These are phyloP conservation scores for Melieria picta DNA, from an alignment of 2,888 invertebrate species.

Conservation along the genomic window DNA sequence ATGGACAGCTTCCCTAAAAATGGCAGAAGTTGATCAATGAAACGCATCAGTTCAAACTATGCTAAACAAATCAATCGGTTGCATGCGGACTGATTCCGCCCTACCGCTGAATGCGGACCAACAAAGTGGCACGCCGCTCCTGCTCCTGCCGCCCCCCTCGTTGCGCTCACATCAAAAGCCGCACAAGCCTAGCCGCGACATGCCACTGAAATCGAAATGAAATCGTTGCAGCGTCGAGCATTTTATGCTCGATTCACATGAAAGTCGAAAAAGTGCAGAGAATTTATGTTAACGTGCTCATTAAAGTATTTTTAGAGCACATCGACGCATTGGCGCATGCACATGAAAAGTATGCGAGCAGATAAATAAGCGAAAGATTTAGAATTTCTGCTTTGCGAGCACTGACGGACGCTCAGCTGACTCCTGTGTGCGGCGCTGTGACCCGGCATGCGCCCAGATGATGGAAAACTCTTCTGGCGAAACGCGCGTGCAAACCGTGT, in stretches of 20 bases:
- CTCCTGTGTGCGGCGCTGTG: neutral
- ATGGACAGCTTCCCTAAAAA: too few relatives aligned
- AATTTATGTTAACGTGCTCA: constrained; percentile 5
- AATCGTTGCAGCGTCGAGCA: neutral
- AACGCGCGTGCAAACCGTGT: too few relatives aligned
- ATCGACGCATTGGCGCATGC: neutral
- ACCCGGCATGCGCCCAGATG: neutral
- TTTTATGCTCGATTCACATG: neutral
- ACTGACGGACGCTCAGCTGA: neutral
- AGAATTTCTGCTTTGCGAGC: neutral
- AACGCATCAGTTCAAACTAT: too few relatives aligned
- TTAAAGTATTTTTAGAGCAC: neutral
- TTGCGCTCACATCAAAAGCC: neutral
- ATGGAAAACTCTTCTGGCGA: too few relatives aligned
- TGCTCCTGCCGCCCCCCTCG: too few relatives aligned
- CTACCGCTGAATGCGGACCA: too few relatives aligned
- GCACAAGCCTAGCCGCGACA: neutral
- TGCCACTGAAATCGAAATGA: constrained; percentile 3
- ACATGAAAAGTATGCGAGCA: neutral
- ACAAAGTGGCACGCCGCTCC: too few relatives aligned
- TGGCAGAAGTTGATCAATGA: too few relatives aligned
- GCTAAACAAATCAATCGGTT: too few relatives aligned
- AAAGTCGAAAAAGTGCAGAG: neutral
- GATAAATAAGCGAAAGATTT: neutral
- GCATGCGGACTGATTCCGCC: too few relatives aligned